Evolutionary conservation across 37 sponge, comb jelly and placozoan genomes (phyloP), one percentile per base, ranked within the genome.

Genomic region (Aplysina aerophoba): DNA sequence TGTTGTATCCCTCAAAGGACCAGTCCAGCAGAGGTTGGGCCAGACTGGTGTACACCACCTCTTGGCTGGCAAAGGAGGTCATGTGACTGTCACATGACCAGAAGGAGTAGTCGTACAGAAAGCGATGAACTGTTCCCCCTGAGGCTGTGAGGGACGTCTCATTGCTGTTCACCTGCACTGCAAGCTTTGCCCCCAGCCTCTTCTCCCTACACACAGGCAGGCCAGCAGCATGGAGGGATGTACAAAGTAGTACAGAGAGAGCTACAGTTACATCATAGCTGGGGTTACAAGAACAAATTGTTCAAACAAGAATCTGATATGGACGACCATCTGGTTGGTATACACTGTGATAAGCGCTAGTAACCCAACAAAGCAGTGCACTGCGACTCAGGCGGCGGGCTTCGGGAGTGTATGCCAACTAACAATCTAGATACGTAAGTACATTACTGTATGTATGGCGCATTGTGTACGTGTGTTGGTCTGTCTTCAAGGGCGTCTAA

Each of bases 1-100:
- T 95, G 89, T 95, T 95, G 84, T 92, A 95, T 30, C 96, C 96
- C 54, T 93, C 89, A 85, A 95, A 92, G 50, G 96, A 87, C 55
- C 85, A 54, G 65, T 95, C 93, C 53, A 95, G 74, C 50, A 95
- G 89, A 25, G 96, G 96, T 31, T 65, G 74, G 13, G 92, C 96
- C 27, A 95, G 81, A 0, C 66, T n/a, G 53, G 78, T 81, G 80
- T 95, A 95, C 44, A 95, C 93, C 21, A 14, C 35, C 34, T 86
- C 82, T 81, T 95, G 93, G 17, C 53, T 84, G 36, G 90, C 84
- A 80, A 35, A 78, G 24, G 59, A 12, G 8, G 41, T 56, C 58
- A 64, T 39, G 14, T 64, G 54, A 31, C 85, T 80, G 40, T 85
- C 80, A 36, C 87, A 68, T n/a, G 93, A 95, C 91, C 93, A 92